Percentiles rank a stretch among this genome's conserved stretches.
Conservation (phyloP, 2,797 vertebrate species). For the Dallia pectoralis region DNA sequence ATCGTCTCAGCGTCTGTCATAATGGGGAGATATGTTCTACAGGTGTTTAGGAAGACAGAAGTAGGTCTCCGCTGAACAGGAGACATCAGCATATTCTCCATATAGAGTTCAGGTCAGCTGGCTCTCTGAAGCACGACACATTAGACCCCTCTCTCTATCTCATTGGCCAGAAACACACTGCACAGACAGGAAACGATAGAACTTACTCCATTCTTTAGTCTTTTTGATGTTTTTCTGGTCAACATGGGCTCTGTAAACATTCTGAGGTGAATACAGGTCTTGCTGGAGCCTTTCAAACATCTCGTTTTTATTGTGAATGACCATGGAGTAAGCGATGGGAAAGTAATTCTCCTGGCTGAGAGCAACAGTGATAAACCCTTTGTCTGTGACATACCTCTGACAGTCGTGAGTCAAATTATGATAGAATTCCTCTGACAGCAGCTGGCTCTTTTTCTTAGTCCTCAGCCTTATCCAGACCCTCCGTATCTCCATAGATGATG, state of each 20-base stretch:
- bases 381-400: constrained; percentile 52
- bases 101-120: constrained; percentile 87
- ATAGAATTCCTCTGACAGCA: constrained; percentile 68
- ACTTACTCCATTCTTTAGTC: constrained; percentile 67
- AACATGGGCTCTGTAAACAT: constrained; percentile 63
- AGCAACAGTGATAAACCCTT: constrained; percentile 68
- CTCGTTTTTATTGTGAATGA: constrained; percentile 83
- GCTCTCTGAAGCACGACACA: constrained; percentile 82
- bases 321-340: constrained; percentile 85
- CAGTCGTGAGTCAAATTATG: constrained; percentile 75
- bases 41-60: constrained; percentile 85
- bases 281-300: constrained; percentile 84
- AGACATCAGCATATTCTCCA: constrained; percentile 76
- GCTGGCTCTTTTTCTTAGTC: constrained; percentile 33
- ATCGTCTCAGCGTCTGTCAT: constrained; percentile 87
- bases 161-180: constrained; percentile 82
- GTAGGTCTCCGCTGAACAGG: constrained; percentile 76
- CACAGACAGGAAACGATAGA: constrained; percentile 78
- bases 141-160: constrained; percentile 74
- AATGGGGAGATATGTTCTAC: constrained; percentile 83
- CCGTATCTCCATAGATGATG: constrained; percentile 64
- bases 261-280: constrained; percentile 81
- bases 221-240: constrained; percentile 64
- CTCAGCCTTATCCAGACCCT: constrained; percentile 27
- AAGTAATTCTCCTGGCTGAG: constrained; percentile 77